Percentiles rank a stretch among this genome's conserved stretches.
phyloP scores from a whole-genome alignment of 2,888 invertebrate species.

The Nysson spinosus region DNA sequence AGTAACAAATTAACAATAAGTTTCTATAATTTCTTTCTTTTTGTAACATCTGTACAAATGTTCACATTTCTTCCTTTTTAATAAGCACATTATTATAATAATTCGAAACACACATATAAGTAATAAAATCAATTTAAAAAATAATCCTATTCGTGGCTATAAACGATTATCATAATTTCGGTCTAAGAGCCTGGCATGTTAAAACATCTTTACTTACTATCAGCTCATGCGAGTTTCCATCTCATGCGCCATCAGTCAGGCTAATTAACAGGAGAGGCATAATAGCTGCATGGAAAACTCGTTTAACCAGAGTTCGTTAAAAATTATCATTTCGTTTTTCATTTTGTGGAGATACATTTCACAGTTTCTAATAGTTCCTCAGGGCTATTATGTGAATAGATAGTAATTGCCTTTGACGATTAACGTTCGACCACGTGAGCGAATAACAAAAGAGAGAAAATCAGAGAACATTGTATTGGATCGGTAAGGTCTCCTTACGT shows the following conservation, averaged over 20 bases:
- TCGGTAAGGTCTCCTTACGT: constrained; percentile 25
- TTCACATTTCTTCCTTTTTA: no score
- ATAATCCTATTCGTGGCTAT: constrained; percentile 54
- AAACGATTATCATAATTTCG: constrained; percentile 44
- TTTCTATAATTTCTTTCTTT: not conserved
- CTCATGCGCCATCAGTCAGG: constrained; percentile 50
- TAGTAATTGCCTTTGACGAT: constrained; percentile 21
- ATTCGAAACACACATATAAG: no score
- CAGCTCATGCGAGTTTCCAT: constrained; percentile 51
- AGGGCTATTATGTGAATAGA: constrained; percentile 69
- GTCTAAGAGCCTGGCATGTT: constrained; percentile 59
- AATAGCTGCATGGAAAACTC: constrained; percentile 70
- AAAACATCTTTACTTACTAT: constrained; percentile 53
- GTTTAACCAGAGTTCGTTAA: constrained; percentile 43
- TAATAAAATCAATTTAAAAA: no score
- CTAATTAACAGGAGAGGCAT: constrained; percentile 37
- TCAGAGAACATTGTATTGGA: no score
- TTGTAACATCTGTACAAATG: not conserved
- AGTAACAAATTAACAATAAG: not conserved
- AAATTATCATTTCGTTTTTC: constrained; percentile 54
- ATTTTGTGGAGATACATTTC: constrained; percentile 70
- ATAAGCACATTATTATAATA: no score
- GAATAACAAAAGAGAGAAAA: no score
- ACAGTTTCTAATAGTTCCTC: constrained; percentile 73
- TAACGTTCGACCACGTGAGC: constrained; percentile 5